Evolutionary conservation across 64 coral and sea anemone genomes (phyloP), one percentile per base, ranked within the genome.

Genomic region (Montipora cactus): DNA sequence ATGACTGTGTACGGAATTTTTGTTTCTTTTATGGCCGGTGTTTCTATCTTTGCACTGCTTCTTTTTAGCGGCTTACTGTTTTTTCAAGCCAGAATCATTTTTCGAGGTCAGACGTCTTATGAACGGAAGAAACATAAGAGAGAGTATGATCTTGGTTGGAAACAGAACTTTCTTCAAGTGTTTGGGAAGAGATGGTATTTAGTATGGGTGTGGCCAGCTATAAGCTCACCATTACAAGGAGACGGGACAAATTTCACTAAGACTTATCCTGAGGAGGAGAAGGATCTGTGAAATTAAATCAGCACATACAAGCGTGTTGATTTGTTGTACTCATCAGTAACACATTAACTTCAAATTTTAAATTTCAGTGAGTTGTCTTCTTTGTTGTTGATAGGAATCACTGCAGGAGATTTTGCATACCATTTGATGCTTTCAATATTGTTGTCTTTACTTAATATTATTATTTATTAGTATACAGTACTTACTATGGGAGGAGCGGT

Each of bases 21-120:
- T 74, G 90, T 98, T 25, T 93, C 96, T 7, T 93, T 95, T 62
- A 95, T 98, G 91, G 68, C 87, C 0, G 96, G 93, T 0, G 10
- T 98, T 66, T 95, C 96, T 0, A 73, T 98, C 21, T 98, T 98
- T 47, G 79, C 96, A 5, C 49, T 98, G 7, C 37, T 98, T 1
- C 51, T 98, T 75, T 98, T 98, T 76, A 95, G 94, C 18, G 87
- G 78, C 18, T 46, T 98, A 22, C 57, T 98, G 50, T 95, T 98
- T 69, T 98, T 98, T 58, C 96, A 98, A 49, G 66, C 90, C 16
- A 79, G 83, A 59, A 92, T 98, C 9, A 98, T 98, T 67, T 92
- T 87, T 66, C 93, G 94, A 53, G 96, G 96, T 75, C 96, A 98
- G 80, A 98, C 96, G 2, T 98, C 96, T 0, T 93, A 98, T 53